Base-by-base conservation (phyloP, 2,113 vertebrate species). In the Brachyhypopomus gauderio region DNA sequence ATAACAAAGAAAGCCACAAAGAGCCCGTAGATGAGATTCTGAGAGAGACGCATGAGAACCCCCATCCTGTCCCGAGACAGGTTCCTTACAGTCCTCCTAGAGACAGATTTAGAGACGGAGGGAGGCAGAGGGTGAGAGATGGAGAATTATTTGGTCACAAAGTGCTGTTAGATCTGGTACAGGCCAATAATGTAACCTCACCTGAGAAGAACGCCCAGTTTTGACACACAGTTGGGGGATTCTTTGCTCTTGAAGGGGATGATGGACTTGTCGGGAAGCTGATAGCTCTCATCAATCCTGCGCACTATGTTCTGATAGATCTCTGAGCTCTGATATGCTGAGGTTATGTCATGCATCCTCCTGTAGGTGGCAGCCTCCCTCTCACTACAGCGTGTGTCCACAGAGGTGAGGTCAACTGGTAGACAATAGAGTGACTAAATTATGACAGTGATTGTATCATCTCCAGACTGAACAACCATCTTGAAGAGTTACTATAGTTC, bases 191-290 rank as follows among this genome's bases (percentile, higher is more conserved):
- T n/a, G 48, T 36, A 3, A 72, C 9, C 3, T 52, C 62, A 30
- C 30, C 96, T 95, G 84, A 99, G 79, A 52, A 99, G 94, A 79
- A 97, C 93, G 59, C 86, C 88, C 1, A 95, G 89, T 88, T 98
- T 96, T 86, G 86, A 88, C 5, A 94, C 79, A 3, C 88, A 81
- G 36, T 67, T 94, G 3, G 96, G 96, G 0, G 94, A 93, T 66
- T 97, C 94, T 87, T 92, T 98, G 88, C 92, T 96, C 92, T 98
- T 99, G 78, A 96, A 96, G n/a, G 96, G 96, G 87, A 98, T 89
- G 73, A 81, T 87, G 22, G 93, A 91, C 69, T 94, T 91, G 5
- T 94, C 89, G 58, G 88, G 88, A 75, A 75, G 83, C 72, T 77
- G 86, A 80, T 93, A 94, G 77, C 91, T 90, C 86, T 89, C 92